Evolutionary conservation across 2,113 vertebrate genomes (phyloP).

Genomic region (Dasyurus viverrinus): DNA sequence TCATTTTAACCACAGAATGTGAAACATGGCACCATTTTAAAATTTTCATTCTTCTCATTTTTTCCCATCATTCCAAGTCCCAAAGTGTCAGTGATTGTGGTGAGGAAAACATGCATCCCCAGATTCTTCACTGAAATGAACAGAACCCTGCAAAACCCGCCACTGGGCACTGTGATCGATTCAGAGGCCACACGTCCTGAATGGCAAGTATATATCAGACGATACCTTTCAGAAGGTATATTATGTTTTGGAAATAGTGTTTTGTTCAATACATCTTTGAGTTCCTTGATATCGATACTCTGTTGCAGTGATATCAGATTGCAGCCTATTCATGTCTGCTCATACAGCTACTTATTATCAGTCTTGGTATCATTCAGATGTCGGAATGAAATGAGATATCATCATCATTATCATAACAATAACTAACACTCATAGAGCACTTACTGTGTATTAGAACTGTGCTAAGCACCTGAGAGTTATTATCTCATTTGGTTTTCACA

Average conservation of each 20-base stretch:
- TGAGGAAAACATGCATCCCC: constrained; percentile 62
- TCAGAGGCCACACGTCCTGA: constrained; percentile 70
- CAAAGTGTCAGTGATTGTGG: constrained; percentile 70
- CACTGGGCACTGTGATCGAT: constrained; percentile 80
- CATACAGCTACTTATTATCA: not conserved
- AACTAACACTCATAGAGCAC: not conserved
- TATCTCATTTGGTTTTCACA: not conserved
- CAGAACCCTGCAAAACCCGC: constrained; percentile 75
- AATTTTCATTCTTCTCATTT: not conserved
- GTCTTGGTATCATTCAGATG: not conserved
- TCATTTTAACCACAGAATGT: not conserved
- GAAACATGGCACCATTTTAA: not conserved
- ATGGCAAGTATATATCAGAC: constrained; percentile 67
- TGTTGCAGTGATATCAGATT: not conserved
- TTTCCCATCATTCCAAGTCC: constrained; percentile 43
- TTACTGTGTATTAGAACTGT: not conserved
- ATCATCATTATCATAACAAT: not conserved
- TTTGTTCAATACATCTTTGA: not conserved
- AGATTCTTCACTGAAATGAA: constrained; percentile 66
- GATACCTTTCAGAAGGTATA: not conserved
- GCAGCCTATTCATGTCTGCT: not conserved
- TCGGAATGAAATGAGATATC: not conserved
- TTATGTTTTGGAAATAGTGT: not conserved
- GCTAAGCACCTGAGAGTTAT: not conserved
- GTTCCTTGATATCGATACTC: not conserved